Evolutionary conservation across 2,888 invertebrate genomes (phyloP).

Genomic region (Malachius bipustulatus): DNA sequence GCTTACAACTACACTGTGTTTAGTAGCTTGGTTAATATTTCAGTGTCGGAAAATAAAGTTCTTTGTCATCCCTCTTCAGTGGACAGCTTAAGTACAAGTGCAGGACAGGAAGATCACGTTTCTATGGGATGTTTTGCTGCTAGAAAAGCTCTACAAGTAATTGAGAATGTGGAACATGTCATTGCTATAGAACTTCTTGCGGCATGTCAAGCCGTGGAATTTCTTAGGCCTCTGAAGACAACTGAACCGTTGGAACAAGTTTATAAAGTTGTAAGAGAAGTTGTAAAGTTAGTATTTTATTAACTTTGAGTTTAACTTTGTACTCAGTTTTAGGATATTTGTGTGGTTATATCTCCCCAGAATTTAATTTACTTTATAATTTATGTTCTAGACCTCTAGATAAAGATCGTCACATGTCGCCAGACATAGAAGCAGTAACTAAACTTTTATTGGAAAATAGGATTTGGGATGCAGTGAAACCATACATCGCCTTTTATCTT

Average conservation of each 20-base stretch:
- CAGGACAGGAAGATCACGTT: conserved; percentile 57
- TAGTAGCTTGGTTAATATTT: conserved; percentile 5
- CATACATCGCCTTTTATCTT: conserved; percentile 35
- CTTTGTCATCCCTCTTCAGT: conserved; percentile 55
- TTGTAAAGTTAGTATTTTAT: conserved; percentile 35
- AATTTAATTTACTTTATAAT: too few relatives aligned
- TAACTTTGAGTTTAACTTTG: too few relatives aligned
- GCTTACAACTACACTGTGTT: not conserved
- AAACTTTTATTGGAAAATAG: conserved; percentile 38
- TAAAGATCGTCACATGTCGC: conserved; percentile 51
- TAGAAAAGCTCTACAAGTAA: conserved; percentile 45
- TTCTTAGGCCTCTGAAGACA: conserved; percentile 48
- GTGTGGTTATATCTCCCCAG: not conserved
- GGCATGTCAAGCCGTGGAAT: conserved; percentile 56
- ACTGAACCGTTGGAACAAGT: conserved; percentile 52
- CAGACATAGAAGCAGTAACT: conserved; percentile 49
- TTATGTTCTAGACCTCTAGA: conserved; percentile 45
- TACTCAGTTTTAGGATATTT: too few relatives aligned
- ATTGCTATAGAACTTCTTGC: conserved; percentile 53
- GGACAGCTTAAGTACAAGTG: conserved; percentile 53
- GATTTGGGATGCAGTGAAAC: conserved; percentile 42
- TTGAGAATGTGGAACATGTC: conserved; percentile 44
- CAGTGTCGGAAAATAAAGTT: conserved; percentile 57
- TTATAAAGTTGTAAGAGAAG: conserved; percentile 44
- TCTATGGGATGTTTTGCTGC: conserved; percentile 58